phyloP scores from a whole-genome alignment of 2,888 invertebrate species.

The Apotomis capreana region DNA sequence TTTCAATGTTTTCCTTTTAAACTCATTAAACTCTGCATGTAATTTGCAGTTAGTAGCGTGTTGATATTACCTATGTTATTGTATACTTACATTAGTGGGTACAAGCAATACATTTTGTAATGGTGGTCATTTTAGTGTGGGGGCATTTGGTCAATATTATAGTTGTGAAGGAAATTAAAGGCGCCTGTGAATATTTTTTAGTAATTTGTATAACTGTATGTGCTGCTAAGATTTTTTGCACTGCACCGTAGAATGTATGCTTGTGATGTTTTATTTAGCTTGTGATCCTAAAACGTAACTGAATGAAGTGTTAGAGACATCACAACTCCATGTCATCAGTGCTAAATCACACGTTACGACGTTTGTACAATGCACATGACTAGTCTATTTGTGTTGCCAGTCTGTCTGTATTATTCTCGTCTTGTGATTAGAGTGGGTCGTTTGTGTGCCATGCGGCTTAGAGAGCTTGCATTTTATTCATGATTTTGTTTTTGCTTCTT shows the following conservation, averaged over 20 bases:
- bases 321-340: slow-evolving; percentile 31
- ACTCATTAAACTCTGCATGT: slow-evolving; percentile 25
- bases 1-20: slow-evolving; percentile 35
- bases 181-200: slow-evolving; percentile 57
- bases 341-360: slow-evolving; percentile 37
- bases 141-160: slow-evolving; percentile 58
- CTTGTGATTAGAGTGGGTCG: slow-evolving; percentile 65
- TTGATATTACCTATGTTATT: neutral
- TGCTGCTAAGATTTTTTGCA: slow-evolving; percentile 57
- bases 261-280: slow-evolving; percentile 57
- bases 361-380: slow-evolving; percentile 34
- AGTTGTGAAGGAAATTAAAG: slow-evolving; percentile 48
- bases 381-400: slow-evolving; percentile 25
- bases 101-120: neutral
- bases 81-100: neutral
- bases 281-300: slow-evolving; percentile 39
- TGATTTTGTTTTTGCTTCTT: slow-evolving; percentile 75
- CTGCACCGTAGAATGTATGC: slow-evolving; percentile 54
- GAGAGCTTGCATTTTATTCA: slow-evolving; percentile 71
- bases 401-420: slow-evolving; percentile 39
- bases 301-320: slow-evolving; percentile 37
- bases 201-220: slow-evolving; percentile 59
- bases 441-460: slow-evolving; percentile 67
- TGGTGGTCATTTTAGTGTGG: slow-evolving; percentile 47
- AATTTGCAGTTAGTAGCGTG: slow-evolving; percentile 28